Conservation (phyloP, 2,888 invertebrate species). For the Zele albiditarsus region DNA sequence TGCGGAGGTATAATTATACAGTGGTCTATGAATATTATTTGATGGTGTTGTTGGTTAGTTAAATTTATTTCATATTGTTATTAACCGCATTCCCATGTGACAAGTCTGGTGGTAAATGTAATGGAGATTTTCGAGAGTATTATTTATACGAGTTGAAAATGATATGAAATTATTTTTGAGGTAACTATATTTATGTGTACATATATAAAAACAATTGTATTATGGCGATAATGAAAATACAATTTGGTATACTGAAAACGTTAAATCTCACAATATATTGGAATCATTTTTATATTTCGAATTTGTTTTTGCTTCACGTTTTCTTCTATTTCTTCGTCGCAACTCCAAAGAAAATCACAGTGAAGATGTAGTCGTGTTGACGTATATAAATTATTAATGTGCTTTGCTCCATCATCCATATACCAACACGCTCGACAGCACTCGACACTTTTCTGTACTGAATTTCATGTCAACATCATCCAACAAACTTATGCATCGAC, state of each 20-base stretch:
- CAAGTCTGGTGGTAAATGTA: not conserved
- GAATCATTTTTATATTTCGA: too few relatives aligned
- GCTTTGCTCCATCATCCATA: conserved; percentile 39
- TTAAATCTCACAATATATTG: too few relatives aligned
- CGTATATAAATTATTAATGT: conserved; percentile 65
- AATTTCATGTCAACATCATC: conserved; percentile 23
- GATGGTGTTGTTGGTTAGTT: conserved; percentile 10
- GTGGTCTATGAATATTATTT: conserved; percentile 11
- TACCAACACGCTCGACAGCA: conserved; percentile 51
- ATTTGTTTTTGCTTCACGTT: too few relatives aligned
- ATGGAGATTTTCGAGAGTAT: not conserved
- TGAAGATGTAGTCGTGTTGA: conserved; percentile 57
- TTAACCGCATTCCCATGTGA: conserved; percentile 9
- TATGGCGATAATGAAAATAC: not conserved
- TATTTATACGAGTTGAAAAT: not conserved
- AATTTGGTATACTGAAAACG: too few relatives aligned
- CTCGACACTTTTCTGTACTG: conserved; percentile 47
- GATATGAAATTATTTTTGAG: not conserved
- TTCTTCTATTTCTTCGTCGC: conserved; percentile 58
- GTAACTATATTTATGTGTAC: not conserved
- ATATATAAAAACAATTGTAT: not conserved
- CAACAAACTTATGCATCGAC: not conserved
- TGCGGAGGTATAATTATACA: not conserved
- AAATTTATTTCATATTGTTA: not conserved
- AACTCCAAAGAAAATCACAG: conserved; percentile 59